A percentile compares a stretch with the other conserved stretches of the same genome.
Conservation (phyloP, 2,888 invertebrate genomes). For the Autographa gamma region DNA sequence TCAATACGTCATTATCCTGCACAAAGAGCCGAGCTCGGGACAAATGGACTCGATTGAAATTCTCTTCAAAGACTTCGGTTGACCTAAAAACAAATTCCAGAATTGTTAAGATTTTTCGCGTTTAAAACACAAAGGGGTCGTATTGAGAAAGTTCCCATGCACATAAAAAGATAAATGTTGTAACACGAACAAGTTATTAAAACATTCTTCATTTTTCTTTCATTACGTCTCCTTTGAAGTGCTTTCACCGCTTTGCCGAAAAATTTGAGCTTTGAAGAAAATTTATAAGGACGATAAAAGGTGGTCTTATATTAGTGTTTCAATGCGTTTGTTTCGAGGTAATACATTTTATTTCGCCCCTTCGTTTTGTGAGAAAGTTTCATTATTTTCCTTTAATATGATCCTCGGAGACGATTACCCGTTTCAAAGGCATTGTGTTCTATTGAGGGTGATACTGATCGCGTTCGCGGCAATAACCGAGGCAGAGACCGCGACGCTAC, state of each 20-base stretch:
- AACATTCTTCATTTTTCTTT: constrained; percentile 59
- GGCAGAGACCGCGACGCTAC: constrained; percentile 48
- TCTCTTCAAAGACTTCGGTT: constrained; percentile 44
- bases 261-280: constrained; percentile 37
- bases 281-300: constrained; percentile 41
- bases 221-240: constrained; percentile 58
- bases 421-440: constrained; percentile 65
- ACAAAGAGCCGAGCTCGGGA: constrained; percentile 31
- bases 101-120: constrained; percentile 55
- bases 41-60: constrained; percentile 63
- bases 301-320: constrained; percentile 47
- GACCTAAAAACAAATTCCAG: constrained; percentile 59
- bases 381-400: constrained; percentile 70
- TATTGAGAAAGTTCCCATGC: constrained; percentile 42
- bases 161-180: constrained; percentile 53
- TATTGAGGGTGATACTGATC: constrained; percentile 65
- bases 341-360: constrained; percentile 57
- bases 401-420: constrained; percentile 66
- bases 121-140: constrained; percentile 53
- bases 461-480: constrained; percentile 62
- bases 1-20: constrained; percentile 38
- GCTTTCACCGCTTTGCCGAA: constrained; percentile 40
- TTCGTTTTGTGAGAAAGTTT: constrained; percentile 58
- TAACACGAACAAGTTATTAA: constrained; percentile 58
- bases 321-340: constrained; percentile 54